Percentiles rank a stretch among this genome's conserved stretches.
phyloP scores from a whole-genome alignment of 2,888 invertebrate genomes.

The Polia nebulosa region DNA sequence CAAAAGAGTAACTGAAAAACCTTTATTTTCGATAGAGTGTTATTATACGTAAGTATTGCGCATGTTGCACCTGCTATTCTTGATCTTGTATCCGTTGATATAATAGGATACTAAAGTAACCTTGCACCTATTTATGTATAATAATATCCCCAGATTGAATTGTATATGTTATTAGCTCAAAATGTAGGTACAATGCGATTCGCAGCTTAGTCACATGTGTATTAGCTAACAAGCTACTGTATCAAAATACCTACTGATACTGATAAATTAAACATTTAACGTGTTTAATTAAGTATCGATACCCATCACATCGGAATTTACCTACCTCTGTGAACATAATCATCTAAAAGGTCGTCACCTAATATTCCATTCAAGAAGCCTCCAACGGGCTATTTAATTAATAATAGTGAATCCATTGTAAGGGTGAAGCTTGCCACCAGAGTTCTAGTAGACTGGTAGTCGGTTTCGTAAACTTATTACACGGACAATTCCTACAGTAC shows the following conservation, averaged over 20 bases:
- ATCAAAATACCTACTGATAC: too few relatives aligned
- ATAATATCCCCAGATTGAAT: too few relatives aligned
- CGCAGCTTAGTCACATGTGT: too few relatives aligned
- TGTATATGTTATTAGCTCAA: too few relatives aligned
- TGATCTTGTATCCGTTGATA: not conserved
- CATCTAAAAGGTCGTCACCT: not conserved
- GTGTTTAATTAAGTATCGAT: too few relatives aligned
- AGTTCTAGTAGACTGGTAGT: constrained; percentile 37
- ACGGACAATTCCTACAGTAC: constrained; percentile 63
- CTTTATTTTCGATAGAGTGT: not conserved
- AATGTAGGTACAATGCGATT: too few relatives aligned
- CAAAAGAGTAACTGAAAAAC: not conserved
- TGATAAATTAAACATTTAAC: too few relatives aligned
- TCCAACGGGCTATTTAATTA: constrained; percentile 31
- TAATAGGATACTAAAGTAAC: not conserved
- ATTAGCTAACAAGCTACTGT: too few relatives aligned
- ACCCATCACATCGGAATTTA: not conserved
- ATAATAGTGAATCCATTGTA: constrained; percentile 36
- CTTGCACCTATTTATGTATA: not conserved
- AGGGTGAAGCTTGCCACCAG: constrained; percentile 32
- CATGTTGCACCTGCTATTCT: not conserved
- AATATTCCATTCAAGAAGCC: not conserved
- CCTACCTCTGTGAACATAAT: not conserved
- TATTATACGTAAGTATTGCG: not conserved
- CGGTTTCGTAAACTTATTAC: constrained; percentile 67